A percentile compares a stretch with the other conserved stretches of the same genome.
These are phyloP conservation scores for Helicoverpa assulta DNA, from an alignment of 2,888 invertebrate species.

Conservation along the genomic window DNA sequence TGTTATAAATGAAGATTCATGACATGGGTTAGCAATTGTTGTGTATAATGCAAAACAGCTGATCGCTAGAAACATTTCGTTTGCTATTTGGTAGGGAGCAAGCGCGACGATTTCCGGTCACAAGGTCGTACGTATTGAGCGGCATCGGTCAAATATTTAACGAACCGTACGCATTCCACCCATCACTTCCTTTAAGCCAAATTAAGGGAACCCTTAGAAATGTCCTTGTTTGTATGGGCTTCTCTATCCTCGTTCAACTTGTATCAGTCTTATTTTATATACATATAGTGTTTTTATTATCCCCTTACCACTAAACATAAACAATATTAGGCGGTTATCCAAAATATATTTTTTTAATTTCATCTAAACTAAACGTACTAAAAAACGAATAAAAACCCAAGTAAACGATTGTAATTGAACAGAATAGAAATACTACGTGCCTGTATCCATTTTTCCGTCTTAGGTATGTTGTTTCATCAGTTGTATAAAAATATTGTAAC, in stretches of 20 bases:
- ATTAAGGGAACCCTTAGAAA: conserved; percentile 48
- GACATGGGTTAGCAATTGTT: conserved; percentile 55
- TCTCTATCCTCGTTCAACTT: neutral
- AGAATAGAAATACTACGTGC: neutral
- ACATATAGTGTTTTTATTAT: neutral
- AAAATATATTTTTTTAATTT: neutral
- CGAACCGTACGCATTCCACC: conserved; percentile 65
- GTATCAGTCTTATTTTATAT: neutral
- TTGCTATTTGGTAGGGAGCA: conserved; percentile 72
- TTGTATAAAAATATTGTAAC: too few relatives aligned
- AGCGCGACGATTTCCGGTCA: conserved; percentile 73
- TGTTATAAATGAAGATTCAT: neutral
- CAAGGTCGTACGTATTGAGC: conserved; percentile 84
- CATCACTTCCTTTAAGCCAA: conserved; percentile 60
- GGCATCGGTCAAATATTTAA: conserved; percentile 80
- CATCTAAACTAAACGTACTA: neutral
- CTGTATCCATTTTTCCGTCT: too few relatives aligned
- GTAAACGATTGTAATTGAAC: neutral
- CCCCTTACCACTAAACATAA: neutral
- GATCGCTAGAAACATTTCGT: conserved; percentile 73
- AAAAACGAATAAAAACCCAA: neutral
- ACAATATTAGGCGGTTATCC: neutral
- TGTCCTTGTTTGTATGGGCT: conserved; percentile 36
- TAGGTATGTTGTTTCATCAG: too few relatives aligned
- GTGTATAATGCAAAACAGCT: conserved; percentile 72